Base-by-base conservation (phyloP, 2,797 vertebrate genomes). In the Paedocypris micromegethes region DNA sequence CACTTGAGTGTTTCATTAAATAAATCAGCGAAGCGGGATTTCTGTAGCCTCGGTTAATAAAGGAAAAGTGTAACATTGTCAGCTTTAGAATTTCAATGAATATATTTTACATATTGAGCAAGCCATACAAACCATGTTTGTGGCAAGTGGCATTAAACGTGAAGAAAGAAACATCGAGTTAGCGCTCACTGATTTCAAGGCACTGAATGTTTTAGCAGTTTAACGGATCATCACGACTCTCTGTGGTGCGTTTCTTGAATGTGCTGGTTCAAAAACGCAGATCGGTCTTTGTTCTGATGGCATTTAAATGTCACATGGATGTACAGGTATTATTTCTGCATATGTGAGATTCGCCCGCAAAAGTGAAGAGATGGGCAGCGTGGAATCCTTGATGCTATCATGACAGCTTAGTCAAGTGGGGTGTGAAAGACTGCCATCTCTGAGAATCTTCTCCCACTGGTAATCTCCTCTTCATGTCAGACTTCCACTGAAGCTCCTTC, bases 1-100 rank as follows among this genome's bases (percentile, higher is more conserved):
- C 61, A 78, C 64, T 77, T 72, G 60, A 72, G 73, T 75, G 76
- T 78, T 75, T 75, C 76, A 78, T 75, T 78, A 78, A 75, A 75
- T 75, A 75, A 75, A 72, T 75, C 76, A 75, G 61, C 58, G 40
- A 64, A 67, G 70, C 64, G 64, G 70, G 48, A 63, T 78, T 57
- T 66, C 66, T 57, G 59, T 60, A 64, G 70, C 70, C 55, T 64
- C 63, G 59, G 70, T 75, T 70, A 78, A 70, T 73, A 67, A 75
- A 70, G 59, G 70, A 75, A 75, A 77, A 64, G 58, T 72, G 55
- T 67, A 73, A 63, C 70, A 73, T 67, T 75, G 73, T 73, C 70
- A 70, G 70, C 73, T 77, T 77, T 68, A 75, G 58, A 43, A 58
- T 72, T 77, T 67, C 70, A 66, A 63, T 74, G 62, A 72, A 72